Evolutionary conservation across 2,888 invertebrate genomes (phyloP), one percentile per base, ranked within the genome.

Genomic region (Oscheius myriophilus): DNA sequence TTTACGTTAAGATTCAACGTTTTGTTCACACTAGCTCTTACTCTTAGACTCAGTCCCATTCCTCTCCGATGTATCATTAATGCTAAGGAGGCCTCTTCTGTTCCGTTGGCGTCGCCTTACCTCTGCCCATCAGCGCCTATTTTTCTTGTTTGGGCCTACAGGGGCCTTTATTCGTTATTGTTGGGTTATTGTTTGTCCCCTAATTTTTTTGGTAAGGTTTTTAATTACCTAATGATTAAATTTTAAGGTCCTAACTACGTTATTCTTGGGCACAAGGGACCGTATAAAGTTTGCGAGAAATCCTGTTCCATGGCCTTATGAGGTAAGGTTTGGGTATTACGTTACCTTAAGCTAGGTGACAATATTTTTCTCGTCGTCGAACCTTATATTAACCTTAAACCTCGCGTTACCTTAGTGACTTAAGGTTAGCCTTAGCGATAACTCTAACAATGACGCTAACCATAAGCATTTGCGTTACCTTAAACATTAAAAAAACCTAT

Each of bases 31-130:
- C n/a, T n/a, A n/a, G n/a, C n/a, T n/a, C n/a, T n/a, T n/a, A n/a
- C n/a, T n/a, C n/a, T n/a, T n/a, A n/a, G n/a, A n/a, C n/a, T 79
- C 82, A n/a, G 77, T 82, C 54, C 81, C 81, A 41, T 84, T 84
- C 67, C 66, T 83, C 41, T 77, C 77, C 7, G 84, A 84, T 63
- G 81, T 85, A 39, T 73, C 79, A 16, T 71, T 41, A 16, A 80
- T 80, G 80, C 49, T 80, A 0, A 64, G 80, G 12, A 67, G 74
- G 4, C 75, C 73, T 1, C 49, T 67, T 3, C 66, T 73, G 12
- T 64, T 59, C 9, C 61, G 61, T 1, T 61, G 61, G 61, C 9
- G 49, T 1, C 18, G 21, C 25, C 39, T 39, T 11, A 49, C 46
- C 7, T 26, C 33, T 1, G n/a, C 16, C 16, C 33, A 33, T 33